Percentiles rank a stretch among this genome's conserved stretches.
phyloP scores from a whole-genome alignment of 1,140 invertebrate genomes.

The Pentalonia nigronervosa region DNA sequence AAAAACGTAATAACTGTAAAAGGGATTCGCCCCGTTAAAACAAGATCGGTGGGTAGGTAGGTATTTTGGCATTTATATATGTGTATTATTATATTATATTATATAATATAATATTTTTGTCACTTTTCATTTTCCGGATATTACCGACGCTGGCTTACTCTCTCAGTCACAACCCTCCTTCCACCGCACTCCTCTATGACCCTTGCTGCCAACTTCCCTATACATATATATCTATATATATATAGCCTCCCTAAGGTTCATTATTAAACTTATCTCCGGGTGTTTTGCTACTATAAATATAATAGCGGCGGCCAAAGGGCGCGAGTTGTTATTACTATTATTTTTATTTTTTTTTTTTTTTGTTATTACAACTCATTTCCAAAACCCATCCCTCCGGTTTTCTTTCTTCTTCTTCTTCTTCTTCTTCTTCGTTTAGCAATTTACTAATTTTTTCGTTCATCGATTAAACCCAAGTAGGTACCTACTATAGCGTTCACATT shows the following conservation, averaged over 20 bases:
- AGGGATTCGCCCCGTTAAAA: not conserved
- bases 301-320: not conserved
- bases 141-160: not conserved
- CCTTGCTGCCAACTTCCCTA: not conserved
- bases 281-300: not conserved
- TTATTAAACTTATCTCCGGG: slow-evolving; percentile 43
- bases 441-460: not conserved
- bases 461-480: not conserved
- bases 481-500: not conserved
- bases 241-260: not conserved
- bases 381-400: not conserved
- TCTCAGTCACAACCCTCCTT: not conserved
- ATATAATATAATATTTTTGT: slow-evolving; percentile 35
- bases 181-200: not conserved
- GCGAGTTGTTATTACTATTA: not conserved
- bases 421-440: not conserved
- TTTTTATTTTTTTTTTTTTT: not conserved
- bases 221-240: not conserved
- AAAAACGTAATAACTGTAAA: slow-evolving; percentile 18
- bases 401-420: not conserved
- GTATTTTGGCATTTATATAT: not conserved
- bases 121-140: slow-evolving; percentile 47
- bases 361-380: not conserved
- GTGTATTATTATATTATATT: slow-evolving; percentile 19
- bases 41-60: not conserved